Evolutionary conservation across 2,888 invertebrate genomes (phyloP).

Genomic region (Tipula confusa): DNA sequence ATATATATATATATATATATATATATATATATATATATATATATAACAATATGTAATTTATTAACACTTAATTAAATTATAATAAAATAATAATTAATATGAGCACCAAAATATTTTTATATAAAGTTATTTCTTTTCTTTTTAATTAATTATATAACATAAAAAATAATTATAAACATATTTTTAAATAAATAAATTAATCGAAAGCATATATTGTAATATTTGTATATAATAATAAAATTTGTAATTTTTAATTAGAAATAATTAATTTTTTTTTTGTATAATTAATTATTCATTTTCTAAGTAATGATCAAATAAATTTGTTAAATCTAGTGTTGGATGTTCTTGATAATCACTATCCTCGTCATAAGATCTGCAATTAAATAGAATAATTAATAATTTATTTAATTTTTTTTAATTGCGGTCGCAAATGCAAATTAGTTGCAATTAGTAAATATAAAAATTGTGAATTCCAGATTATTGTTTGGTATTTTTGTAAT

Average conservation of each 20-base stretch:
- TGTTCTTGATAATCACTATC: slow-evolving; percentile 27
- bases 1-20: too few relatives aligned
- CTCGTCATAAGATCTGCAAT: slow-evolving; percentile 15
- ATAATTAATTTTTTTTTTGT: neutral
- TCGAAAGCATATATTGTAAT: neutral
- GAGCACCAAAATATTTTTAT: slow-evolving; percentile 21
- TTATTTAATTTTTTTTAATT: neutral
- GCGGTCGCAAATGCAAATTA: too few relatives aligned
- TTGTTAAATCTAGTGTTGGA: slow-evolving; percentile 20
- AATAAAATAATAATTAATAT: slow-evolving; percentile 6
- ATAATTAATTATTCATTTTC: neutral
- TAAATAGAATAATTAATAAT: neutral
- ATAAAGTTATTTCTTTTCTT: neutral
- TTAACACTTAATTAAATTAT: neutral
- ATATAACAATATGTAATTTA: neutral
- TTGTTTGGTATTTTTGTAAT: too few relatives aligned
- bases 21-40: neutral
- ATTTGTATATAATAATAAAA: neutral
- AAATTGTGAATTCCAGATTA: too few relatives aligned
- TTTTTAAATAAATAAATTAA: slow-evolving; percentile 25
- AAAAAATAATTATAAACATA: neutral
- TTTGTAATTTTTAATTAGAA: neutral
- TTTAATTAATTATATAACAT: neutral
- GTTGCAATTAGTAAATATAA: neutral
- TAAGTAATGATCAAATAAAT: slow-evolving; percentile 7